Percentiles rank a stretch among this genome's conserved stretches.
These are phyloP conservation scores for Ctenomys sociabilis DNA, from an alignment of 2,113 vertebrate genomes.

Conservation along the genomic window DNA sequence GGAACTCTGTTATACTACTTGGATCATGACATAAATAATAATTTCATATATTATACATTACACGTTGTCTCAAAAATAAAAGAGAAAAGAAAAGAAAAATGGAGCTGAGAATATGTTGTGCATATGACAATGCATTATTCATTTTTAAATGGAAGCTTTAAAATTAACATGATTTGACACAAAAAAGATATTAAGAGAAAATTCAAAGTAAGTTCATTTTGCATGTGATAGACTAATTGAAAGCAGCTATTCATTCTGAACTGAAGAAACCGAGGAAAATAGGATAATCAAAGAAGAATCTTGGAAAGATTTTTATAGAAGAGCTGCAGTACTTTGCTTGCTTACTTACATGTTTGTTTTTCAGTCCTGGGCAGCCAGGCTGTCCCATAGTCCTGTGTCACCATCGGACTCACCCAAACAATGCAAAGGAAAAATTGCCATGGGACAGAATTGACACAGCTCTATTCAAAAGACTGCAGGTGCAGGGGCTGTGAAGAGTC, in stretches of 20 bases:
- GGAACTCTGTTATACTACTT: no score
- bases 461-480: background rate
- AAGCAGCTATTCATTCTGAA: background rate
- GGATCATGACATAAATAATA: no score
- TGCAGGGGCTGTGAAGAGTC: background rate
- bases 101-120: background rate
- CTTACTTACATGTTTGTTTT: background rate
- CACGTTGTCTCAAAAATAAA: background rate
- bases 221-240: background rate
- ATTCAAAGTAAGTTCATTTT: slow-evolving; percentile 15
- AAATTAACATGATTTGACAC: slow-evolving; percentile 9
- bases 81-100: background rate
- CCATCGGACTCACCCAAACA: background rate
- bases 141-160: slow-evolving; percentile 37
- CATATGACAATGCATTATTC: background rate
- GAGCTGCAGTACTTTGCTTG: background rate
- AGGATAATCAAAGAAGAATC: background rate
- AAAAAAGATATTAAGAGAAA: background rate
- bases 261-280: background rate
- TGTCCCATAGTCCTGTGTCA: background rate
- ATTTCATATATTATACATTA: no score
- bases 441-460: background rate
- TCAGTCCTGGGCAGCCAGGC: background rate
- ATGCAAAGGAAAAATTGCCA: background rate
- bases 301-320: background rate